These are phyloP conservation scores for Mustela lutreola DNA, from an alignment of 2,113 vertebrate genomes.

Conservation along the genomic window DNA sequence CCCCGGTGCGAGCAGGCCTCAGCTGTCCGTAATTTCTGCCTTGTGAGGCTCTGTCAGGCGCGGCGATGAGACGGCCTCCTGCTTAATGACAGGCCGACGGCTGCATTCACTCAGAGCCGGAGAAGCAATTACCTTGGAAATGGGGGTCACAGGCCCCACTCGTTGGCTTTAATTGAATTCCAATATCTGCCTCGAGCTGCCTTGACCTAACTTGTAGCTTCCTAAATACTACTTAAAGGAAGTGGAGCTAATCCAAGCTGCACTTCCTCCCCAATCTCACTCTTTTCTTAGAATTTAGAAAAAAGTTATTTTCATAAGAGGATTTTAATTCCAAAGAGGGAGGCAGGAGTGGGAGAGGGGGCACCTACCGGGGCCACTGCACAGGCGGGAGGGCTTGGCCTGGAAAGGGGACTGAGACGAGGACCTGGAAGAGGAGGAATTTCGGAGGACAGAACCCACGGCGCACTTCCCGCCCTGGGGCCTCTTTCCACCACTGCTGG, in stretches of 20 bases:
- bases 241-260: constrained; percentile 85
- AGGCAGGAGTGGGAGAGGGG: not conserved
- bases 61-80: constrained; percentile 82
- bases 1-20: not conserved
- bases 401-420: fast-evolving
- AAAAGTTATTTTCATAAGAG: constrained; percentile 22
- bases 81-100: constrained; percentile 86
- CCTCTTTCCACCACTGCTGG: not conserved
- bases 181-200: constrained; percentile 90
- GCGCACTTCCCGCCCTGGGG: fast-evolving
- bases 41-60: constrained; percentile 73
- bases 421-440: not conserved
- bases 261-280: constrained; percentile 57
- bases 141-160: constrained; percentile 90
- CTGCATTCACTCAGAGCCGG: constrained; percentile 84
- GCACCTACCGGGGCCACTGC: not conserved
- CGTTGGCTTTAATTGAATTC: constrained; percentile 93
- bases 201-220: constrained; percentile 84
- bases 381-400: not conserved
- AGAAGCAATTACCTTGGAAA: constrained; percentile 94
- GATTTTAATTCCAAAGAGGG: constrained; percentile 37
- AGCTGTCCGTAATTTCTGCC: constrained; percentile 61
- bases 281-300: constrained; percentile 38
- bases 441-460: not conserved
- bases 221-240: constrained; percentile 82